These are phyloP conservation scores for Emberiza fucata DNA, from an alignment of 2,113 vertebrate genomes.

Conservation along the genomic window DNA sequence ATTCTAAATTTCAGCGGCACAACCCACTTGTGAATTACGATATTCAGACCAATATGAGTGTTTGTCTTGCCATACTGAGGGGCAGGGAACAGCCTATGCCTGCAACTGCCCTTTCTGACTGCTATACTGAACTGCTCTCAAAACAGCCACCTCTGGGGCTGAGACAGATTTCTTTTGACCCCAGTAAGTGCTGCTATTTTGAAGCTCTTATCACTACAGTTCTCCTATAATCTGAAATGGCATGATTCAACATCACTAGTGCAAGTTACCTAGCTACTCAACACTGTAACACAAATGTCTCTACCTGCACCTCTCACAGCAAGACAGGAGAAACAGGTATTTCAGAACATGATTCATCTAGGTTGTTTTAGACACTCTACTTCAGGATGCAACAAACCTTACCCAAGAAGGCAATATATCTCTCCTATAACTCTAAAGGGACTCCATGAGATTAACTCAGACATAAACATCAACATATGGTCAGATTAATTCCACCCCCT, in stretches of 20 bases:
- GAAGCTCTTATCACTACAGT: not conserved
- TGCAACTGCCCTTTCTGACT: not conserved
- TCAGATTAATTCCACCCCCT: slow-evolving; percentile 20
- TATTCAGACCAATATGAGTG: not conserved
- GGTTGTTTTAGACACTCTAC: not conserved
- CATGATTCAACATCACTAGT: not conserved
- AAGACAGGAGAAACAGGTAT: not conserved
- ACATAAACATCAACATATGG: slow-evolving; percentile 21
- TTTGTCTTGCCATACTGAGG: not conserved
- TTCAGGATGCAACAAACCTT: not conserved
- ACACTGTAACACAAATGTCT: not conserved
- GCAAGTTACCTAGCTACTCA: not conserved
- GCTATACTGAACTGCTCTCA: not conserved
- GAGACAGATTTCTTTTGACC: not conserved
- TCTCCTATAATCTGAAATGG: not conserved
- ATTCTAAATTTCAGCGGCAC: not conserved
- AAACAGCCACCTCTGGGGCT: not conserved
- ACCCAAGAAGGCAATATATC: not conserved
- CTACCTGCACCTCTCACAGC: not conserved
- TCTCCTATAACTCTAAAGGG: not conserved
- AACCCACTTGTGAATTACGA: not conserved
- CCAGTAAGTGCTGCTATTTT: not conserved
- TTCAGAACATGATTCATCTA: not conserved
- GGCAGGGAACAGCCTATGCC: not conserved
- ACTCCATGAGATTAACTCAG: not conserved